Evolutionary conservation across 2,888 invertebrate genomes (phyloP).

Genomic region (Elegia similella): DNA sequence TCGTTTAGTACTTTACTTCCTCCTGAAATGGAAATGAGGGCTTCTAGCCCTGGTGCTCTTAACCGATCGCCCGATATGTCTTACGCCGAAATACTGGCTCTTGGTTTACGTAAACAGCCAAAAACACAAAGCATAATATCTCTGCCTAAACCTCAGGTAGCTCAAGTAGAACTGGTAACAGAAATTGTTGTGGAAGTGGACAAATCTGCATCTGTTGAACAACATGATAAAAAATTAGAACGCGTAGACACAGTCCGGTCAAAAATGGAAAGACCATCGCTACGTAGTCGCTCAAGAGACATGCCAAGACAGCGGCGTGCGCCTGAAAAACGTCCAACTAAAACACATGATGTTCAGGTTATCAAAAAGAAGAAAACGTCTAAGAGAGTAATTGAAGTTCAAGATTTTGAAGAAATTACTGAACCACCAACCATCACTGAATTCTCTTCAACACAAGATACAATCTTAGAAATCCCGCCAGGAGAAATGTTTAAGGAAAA

Average conservation of each 20-base stretch:
- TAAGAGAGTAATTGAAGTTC: constrained; percentile 67
- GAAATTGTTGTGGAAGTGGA: constrained; percentile 59
- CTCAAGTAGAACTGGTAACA: constrained; percentile 62
- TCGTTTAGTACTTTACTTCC: constrained; percentile 31
- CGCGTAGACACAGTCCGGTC: constrained; percentile 34
- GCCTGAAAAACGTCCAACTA: constrained; percentile 63
- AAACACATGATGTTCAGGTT: constrained; percentile 54
- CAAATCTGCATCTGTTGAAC: constrained; percentile 40
- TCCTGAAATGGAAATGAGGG: constrained; percentile 41
- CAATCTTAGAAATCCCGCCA: too few relatives aligned
- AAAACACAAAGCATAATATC: constrained; percentile 46
- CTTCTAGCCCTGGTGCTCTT: constrained; percentile 48
- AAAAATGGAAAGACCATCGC: constrained; percentile 41
- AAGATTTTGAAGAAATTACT: constrained; percentile 62
- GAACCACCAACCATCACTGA: constrained; percentile 32
- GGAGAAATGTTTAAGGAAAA: constrained; percentile 16
- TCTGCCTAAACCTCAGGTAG: constrained; percentile 64
- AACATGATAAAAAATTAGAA: constrained; percentile 42
- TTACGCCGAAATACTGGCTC: constrained; percentile 87
- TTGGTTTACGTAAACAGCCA: constrained; percentile 78
- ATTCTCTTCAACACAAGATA: constrained; percentile 21
- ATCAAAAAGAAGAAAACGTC: constrained; percentile 63
- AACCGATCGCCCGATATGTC: constrained; percentile 83
- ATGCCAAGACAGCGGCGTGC: constrained; percentile 64
- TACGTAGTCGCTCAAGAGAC: constrained; percentile 64